Conservation (phyloP, 53 echinoderm and acorn worm genomes). For the Echinarachnius parma region DNA sequence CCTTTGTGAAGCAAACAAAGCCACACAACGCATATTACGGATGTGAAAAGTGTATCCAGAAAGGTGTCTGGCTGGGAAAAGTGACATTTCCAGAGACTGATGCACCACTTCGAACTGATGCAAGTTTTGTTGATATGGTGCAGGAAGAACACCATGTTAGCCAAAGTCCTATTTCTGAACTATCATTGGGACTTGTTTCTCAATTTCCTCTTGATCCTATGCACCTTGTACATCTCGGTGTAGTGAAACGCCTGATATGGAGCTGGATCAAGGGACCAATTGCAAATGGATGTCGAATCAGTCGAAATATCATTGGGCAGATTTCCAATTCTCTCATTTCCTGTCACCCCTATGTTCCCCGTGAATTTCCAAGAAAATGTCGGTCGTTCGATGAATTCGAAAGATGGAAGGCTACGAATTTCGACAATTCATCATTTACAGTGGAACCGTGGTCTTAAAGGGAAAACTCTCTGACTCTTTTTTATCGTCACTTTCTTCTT, state of each 20-base stretch:
- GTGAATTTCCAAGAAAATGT: constrained; percentile 49
- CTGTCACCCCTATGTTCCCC: constrained; percentile 52
- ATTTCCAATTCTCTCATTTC: constrained; percentile 36
- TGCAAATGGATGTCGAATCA: constrained; percentile 24
- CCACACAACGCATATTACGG: constrained; percentile 50
- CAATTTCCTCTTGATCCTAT: constrained; percentile 57
- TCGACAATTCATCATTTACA: constrained; percentile 61
- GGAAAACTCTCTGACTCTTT: constrained; percentile 1
- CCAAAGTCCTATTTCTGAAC: constrained; percentile 34
- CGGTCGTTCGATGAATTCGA: constrained; percentile 43
- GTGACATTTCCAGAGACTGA: constrained; percentile 44
- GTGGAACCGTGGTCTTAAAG: constrained; percentile 46
- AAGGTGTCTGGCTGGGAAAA: constrained; percentile 38
- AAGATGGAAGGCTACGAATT: constrained; percentile 73
- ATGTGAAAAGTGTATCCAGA: constrained; percentile 56
- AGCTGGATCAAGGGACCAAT: constrained; percentile 62
- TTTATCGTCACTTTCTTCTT: constrained; percentile 53
- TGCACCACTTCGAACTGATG: constrained; percentile 46
- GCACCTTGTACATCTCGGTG: constrained; percentile 64
- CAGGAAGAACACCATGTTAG: constrained; percentile 47
- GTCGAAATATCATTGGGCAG: constrained; percentile 8
- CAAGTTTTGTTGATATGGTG: constrained; percentile 8
- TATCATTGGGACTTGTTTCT: constrained; percentile 48
- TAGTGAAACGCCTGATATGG: constrained; percentile 46
- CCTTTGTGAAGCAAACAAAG: constrained; percentile 50